Evolutionary conservation across 2,113 vertebrate genomes (phyloP), one percentile per base, ranked within the genome.

Genomic region (Grammomys dolichurus): DNA sequence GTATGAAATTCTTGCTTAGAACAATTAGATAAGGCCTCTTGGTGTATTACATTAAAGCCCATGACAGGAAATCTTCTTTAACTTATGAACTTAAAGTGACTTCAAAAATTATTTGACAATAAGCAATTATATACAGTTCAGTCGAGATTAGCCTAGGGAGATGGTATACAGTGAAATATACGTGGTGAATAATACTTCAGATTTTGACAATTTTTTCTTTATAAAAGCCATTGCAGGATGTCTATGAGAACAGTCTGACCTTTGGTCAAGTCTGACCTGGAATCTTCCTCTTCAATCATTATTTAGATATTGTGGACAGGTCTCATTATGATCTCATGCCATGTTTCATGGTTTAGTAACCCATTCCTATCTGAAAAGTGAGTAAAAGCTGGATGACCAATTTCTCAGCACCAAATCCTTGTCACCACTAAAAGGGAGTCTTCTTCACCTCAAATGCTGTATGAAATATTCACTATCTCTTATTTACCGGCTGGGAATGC

Each of bases 401-500:
- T 80, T 93, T 89, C 56, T 76, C 91, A 90, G 77, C 28, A 85
- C 13, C 54, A 95, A 67, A 78, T 73, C 60, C 93, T 81, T 90
- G 69, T 56, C 72, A 88, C n/a, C 51, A 86, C 87, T 90, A 40
- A 19, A 95, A 96, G 46, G n/a, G 90, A 82, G 31, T 40, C 70
- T 63, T 7, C 14, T 76, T 17, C 33, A 4, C 63, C 33, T 70
- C n/a, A 81, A 78, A 92, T 26, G 46, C n/a, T 88, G 56, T 67
- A 36, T 28, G 70, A 84, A 96, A 85, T 81, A 17, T 31, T 95
- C 40, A 36, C 43, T 58, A 40, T 67, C 87, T 80, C 4, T 36
- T 43, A 9, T 8, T 54, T 60, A 63, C 65, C 48, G 89, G 22
- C 56, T 51, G 28, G 36, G 43, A 94, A 73, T 8, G 12, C 43